phyloP scores from a whole-genome alignment of 2,797 vertebrate species.

The Rhabdophis nuchalis region DNA sequence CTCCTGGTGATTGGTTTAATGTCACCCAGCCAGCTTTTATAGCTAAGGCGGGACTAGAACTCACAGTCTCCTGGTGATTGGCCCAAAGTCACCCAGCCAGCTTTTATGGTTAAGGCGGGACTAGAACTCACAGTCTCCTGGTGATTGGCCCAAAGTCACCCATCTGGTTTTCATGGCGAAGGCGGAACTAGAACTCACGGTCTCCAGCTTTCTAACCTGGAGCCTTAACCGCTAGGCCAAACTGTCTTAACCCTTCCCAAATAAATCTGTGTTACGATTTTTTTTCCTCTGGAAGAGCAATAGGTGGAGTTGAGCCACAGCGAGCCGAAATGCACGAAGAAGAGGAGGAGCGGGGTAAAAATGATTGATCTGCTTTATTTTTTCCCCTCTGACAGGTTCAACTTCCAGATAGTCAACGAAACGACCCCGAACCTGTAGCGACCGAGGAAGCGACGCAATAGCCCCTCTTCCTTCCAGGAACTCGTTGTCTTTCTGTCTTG shows the following conservation, averaged over 20 bases:
- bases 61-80: too few species aligned
- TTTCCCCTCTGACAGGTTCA: constrained; percentile 64
- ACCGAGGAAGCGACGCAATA: constrained; percentile 77
- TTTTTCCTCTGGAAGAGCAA: not conserved
- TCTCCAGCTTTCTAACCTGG: not conserved
- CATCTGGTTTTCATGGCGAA: not conserved
- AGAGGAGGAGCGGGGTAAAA: not conserved
- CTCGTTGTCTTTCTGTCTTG: constrained; percentile 53
- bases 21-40: not conserved
- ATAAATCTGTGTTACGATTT: not conserved
- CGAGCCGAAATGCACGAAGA: not conserved
- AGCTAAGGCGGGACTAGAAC: too few species aligned
- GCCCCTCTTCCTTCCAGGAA: constrained; percentile 54
- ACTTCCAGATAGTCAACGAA: constrained; percentile 76
- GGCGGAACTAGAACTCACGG: not conserved
- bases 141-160: not conserved
- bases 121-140: too few species aligned
- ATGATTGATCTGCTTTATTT: not conserved
- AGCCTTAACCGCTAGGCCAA: not conserved
- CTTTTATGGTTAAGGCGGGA: too few species aligned
- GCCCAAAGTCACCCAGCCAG: too few species aligned
- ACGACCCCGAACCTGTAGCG: constrained; percentile 77
- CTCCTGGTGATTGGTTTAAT: not conserved
- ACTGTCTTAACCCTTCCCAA: not conserved
- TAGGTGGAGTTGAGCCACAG: not conserved